Evolutionary conservation across 2,113 vertebrate species (phyloP), one percentile per base, ranked within the genome.

Genomic region (Cyprinus carpio): DNA sequence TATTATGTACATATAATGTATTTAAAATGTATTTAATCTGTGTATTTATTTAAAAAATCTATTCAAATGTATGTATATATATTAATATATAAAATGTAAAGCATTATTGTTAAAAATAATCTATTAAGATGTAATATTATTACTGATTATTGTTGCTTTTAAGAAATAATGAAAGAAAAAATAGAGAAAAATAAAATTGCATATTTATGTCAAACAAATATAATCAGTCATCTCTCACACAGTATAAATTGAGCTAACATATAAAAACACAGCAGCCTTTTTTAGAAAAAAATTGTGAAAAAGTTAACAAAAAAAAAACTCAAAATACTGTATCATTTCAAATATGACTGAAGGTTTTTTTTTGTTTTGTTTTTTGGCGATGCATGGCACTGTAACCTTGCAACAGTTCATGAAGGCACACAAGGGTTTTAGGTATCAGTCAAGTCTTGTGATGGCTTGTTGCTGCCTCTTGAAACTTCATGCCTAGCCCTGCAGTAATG

Each of bases 381-480:
- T 75, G 74, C 4, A 72, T n/a, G 4, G 18, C 34, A 40, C 34
- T 3, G 10, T 11, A 15, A 31, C 4, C 60, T 31, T 23, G 64
- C 25, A 43, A 64, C 56, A 80, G 16, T 56, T 37, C 23, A 49
- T 23, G 15, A 65, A 81, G 40, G 25, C 40, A 46, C 58, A 81
- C 79, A 81, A 23, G 3, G 37, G 43, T 49, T 82, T 79, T 13
- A 69, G 10, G 29, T 69, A 69, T 82, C 80, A 29, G 18, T 6
- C 4, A 54, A 16, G 64, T 82, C 43, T 54, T 82, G 80, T 82
- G 18, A 69, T 23, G 64, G 62, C 80, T 81, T 81, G 80, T 69
- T 82, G 25, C 46, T 54, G 25, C 11, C 62, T 65, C 43, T 81
- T 51, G 10, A 82, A 54, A 31, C 60, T 64, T 81, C 20, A 49